These are phyloP conservation scores for Gryllus longicercus DNA, from an alignment of 2,888 invertebrate species.

Conservation along the genomic window DNA sequence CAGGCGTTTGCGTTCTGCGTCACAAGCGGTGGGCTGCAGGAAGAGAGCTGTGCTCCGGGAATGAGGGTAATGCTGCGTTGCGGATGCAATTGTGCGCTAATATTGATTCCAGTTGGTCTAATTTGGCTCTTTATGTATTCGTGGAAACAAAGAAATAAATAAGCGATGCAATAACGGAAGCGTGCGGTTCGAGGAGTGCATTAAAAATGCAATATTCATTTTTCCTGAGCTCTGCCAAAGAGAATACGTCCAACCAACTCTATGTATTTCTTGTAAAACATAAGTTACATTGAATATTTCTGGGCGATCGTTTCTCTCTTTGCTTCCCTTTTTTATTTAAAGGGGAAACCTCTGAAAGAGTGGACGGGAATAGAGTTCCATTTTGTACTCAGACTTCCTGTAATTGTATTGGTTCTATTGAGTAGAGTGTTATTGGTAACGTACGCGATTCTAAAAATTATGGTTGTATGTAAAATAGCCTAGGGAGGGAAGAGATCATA, in stretches of 20 bases:
- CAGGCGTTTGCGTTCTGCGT: too few relatives aligned
- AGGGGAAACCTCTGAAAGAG: background rate
- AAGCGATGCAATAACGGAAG: background rate
- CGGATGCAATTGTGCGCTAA: background rate
- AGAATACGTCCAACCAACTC: background rate
- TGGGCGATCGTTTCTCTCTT: background rate
- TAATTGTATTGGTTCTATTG: constrained; percentile 17
- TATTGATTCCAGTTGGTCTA: background rate
- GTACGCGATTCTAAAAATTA: constrained; percentile 5
- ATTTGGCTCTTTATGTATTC: constrained; percentile 7
- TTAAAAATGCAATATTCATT: constrained; percentile 11
- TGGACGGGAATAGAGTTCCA: background rate
- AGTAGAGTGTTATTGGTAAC: background rate
- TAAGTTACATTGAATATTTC: background rate
- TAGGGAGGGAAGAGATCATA: constrained; percentile 11
- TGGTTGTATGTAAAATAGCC: background rate
- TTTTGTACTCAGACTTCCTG: background rate
- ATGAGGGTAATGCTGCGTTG: background rate
- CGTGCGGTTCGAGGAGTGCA: background rate
- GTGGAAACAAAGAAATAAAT: background rate
- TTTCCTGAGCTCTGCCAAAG: background rate
- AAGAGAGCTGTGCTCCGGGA: too few relatives aligned
- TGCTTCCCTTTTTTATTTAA: background rate
- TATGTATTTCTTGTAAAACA: constrained; percentile 9
- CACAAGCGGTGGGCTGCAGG: too few relatives aligned